A percentile compares a stretch with the other conserved stretches of the same genome.
Conservation (phyloP, 2,888 invertebrate species). For the Pocota personata region DNA sequence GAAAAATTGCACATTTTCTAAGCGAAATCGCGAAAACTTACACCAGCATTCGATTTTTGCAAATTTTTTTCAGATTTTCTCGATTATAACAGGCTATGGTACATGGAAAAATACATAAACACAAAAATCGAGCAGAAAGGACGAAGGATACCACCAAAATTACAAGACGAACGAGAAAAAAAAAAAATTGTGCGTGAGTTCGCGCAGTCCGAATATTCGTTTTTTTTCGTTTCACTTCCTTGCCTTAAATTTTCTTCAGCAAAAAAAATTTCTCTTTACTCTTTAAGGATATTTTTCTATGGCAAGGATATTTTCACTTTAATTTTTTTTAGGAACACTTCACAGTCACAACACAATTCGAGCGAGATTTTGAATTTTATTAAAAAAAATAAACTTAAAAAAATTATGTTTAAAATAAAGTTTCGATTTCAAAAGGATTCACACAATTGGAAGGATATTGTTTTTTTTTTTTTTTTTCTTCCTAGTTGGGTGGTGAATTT, state of each 20-base stretch:
- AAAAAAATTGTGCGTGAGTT: conserved; percentile 72
- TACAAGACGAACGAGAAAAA: conserved; percentile 45
- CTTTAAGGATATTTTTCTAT: conserved; percentile 67
- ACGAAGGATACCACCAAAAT: conserved; percentile 69
- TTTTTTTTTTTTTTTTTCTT: conserved; percentile 29
- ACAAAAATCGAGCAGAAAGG: conserved; percentile 33
- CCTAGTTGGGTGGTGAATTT: conserved; percentile 45
- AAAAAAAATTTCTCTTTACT: conserved; percentile 39
- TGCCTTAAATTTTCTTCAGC: conserved; percentile 60
- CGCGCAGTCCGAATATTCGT: conserved; percentile 70
- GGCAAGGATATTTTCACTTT: conserved; percentile 66
- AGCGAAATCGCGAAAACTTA: conserved; percentile 27
- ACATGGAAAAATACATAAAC: conserved; percentile 18
- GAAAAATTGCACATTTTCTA: conserved; percentile 55
- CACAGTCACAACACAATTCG: conserved; percentile 65
- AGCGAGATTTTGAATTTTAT: background rate
- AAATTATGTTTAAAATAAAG: conserved; percentile 29
- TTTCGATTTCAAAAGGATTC: conserved; percentile 38
- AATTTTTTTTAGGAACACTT: conserved; percentile 62
- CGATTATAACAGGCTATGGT: conserved; percentile 9
- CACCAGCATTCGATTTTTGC: background rate
- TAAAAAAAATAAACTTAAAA: background rate
- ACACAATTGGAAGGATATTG: conserved; percentile 45
- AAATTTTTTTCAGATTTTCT: conserved; percentile 25
- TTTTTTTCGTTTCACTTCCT: conserved; percentile 62